These are phyloP conservation scores for Oasisia sp. DNA, from an alignment of 2,888 invertebrate species.

Conservation along the genomic window DNA sequence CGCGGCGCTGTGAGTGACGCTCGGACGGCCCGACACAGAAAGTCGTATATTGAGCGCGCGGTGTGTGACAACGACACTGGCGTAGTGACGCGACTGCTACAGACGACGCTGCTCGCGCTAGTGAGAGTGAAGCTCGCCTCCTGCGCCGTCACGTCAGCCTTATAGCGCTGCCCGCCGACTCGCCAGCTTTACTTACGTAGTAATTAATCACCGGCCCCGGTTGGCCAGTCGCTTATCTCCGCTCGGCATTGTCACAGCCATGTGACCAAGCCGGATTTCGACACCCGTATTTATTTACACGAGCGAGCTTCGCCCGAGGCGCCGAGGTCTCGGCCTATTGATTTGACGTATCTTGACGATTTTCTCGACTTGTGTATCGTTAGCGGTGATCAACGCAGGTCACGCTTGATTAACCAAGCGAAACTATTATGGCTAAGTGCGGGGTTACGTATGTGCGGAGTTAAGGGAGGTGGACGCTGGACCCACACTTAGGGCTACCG, in stretches of 20 bases:
- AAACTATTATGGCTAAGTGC: slow-evolving; percentile 2
- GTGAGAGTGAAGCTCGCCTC: neutral
- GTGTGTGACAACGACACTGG: neutral
- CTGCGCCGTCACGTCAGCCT: neutral
- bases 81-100: neutral
- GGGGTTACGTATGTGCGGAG: neutral
- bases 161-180: neutral
- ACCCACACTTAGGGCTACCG: neutral
- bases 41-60: neutral
- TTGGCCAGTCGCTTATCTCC: neutral
- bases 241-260: neutral
- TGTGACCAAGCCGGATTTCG: slow-evolving; percentile 13
- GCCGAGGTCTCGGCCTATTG: neutral
- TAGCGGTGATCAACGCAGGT: neutral
- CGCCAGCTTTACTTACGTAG: slow-evolving; percentile 9
- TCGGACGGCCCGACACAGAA: neutral
- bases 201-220: neutral
- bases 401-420: neutral
- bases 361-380: neutral
- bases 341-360: slow-evolving; percentile 4
- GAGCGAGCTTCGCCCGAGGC: neutral
- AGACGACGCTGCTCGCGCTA: neutral
- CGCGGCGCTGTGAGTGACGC: neutral
- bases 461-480: neutral
- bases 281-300: neutral